phyloP scores from a whole-genome alignment of 2,888 invertebrate genomes.

The Leucozona laternaria region DNA sequence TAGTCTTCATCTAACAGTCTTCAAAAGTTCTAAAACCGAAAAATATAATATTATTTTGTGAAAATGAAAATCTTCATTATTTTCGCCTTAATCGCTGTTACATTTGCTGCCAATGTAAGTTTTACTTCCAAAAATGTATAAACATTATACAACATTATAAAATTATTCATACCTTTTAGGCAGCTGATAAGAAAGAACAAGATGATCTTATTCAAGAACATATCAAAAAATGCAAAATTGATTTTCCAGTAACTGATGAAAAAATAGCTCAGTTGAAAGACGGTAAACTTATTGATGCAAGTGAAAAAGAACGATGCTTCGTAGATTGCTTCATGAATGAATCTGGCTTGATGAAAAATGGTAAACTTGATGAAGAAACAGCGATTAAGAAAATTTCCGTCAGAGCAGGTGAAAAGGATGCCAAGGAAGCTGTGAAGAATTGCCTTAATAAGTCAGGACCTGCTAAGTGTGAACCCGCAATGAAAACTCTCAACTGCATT shows the following conservation, averaged over 20 bases:
- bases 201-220: neutral
- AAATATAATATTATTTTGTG: neutral
- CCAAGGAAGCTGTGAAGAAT: neutral
- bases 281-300: neutral
- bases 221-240: neutral
- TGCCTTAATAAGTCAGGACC: neutral
- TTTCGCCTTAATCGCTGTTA: neutral
- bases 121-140: neutral
- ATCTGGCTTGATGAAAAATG: neutral
- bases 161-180: neutral
- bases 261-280: neutral
- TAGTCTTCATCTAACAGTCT: neutral
- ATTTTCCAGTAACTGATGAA: neutral
- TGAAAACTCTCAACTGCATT: neutral
- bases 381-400: neutral
- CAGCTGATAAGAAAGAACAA: neutral
- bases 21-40: neutral
- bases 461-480: neutral
- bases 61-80: constrained; percentile 11
- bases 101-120: neutral
- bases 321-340: neutral
- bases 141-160: neutral
- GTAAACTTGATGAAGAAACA: neutral
- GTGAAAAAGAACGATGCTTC: neutral
- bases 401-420: neutral